Base-by-base conservation (phyloP, 2,797 vertebrate species). In the Cyprinodon diabolis region DNA sequence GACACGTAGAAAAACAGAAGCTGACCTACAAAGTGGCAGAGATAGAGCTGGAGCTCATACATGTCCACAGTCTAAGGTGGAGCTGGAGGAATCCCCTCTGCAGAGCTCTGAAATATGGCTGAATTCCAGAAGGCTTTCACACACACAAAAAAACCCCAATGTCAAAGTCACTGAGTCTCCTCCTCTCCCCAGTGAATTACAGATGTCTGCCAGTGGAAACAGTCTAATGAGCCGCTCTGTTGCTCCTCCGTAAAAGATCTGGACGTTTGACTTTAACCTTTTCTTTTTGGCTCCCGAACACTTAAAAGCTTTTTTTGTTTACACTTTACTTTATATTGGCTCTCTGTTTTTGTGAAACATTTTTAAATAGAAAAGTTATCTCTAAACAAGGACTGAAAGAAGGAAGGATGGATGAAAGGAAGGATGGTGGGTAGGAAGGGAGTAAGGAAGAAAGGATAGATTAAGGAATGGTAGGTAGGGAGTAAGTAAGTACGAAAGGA, bases 1-100 rank as follows among this genome's bases (percentile, higher is more conserved):
- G 93, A 76, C 71, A 51, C 82, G 84, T 74, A 82, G 81, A 78
- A 76, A 82, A 82, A 70, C 76, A 56, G 75, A 30, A 23, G 72
- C 87, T 92, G 94, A 91, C 94, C 93, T 89, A 94, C 91, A 94
- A 94, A 93, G 76, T 66, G 87, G 88, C 84, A 84, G 75, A 88
- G 89, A 91, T 80, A 43, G 87, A 90, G 89, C 88, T 80, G 90
- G 15, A 74, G 78, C 80, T 55, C 43, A 71, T 82, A 49, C 55
- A 82, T 58, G 30, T 78, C 78, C 72, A 60, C 68, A 11, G 69
- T 78, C 70, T 15, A 70, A 66, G 80, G 11, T 66, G 6, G 71
- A 57, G 80, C 58, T 47, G 4, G 82, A 85, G 90, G 80, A 87
- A 86, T 66, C 87, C 90, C 88, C 70, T 66, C 63, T 75, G 71